These are phyloP conservation scores for Holotrichia oblita DNA, from an alignment of 1,140 invertebrate genomes.

Conservation along the genomic window DNA sequence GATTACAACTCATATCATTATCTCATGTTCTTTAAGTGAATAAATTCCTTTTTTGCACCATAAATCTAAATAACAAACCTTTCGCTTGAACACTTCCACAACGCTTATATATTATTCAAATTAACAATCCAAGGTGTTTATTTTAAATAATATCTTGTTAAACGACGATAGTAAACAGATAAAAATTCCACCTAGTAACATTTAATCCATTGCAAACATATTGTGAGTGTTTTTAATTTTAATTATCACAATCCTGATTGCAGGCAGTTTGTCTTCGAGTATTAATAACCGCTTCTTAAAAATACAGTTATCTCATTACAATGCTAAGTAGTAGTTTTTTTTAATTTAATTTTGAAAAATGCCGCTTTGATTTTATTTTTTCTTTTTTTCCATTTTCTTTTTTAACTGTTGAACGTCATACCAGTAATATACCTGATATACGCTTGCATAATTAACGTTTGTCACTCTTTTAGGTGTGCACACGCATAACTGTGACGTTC, in stretches of 20 bases:
- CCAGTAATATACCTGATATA: not conserved
- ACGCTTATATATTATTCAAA: too few species aligned
- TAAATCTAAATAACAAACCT: too few species aligned
- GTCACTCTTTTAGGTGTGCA: not conserved
- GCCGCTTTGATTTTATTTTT: conserved; percentile 31
- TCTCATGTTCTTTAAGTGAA: not conserved
- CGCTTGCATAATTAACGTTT: conserved; percentile 24
- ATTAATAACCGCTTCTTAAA: conserved; percentile 36
- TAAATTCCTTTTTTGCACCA: too few species aligned
- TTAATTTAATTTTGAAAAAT: conserved; percentile 14
- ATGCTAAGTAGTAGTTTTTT: conserved; percentile 38
- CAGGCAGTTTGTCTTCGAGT: conserved; percentile 43
- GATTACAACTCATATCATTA: conserved; percentile 42
- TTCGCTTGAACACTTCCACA: too few species aligned
- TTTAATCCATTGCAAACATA: conserved; percentile 52
- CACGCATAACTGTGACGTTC: conserved; percentile 3
- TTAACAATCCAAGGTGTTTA: not conserved
- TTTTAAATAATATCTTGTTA: not conserved
- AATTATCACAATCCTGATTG: conserved; percentile 56
- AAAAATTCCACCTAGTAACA: conserved; percentile 43
- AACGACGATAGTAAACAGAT: too few species aligned
- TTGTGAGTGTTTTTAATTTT: conserved; percentile 49
- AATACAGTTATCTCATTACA: conserved; percentile 32
- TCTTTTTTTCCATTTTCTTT: conserved; percentile 7
- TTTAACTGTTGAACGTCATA: conserved; percentile 36